Evolutionary conservation across 2,797 vertebrate genomes (phyloP).

Genomic region (Sebastes iracundus): DNA sequence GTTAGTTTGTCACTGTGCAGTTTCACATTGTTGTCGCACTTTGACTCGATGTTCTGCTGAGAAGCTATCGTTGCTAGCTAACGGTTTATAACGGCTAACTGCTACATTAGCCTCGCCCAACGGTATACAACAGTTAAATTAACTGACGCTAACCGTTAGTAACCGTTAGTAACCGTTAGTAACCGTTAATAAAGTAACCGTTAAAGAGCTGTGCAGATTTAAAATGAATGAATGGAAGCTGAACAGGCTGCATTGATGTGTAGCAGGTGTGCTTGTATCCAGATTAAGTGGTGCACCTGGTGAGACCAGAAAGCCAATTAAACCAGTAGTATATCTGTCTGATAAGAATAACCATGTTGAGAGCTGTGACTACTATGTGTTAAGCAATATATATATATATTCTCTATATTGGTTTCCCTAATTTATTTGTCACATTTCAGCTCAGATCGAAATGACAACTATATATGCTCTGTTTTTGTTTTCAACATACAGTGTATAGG

Average conservation of each 20-base stretch:
- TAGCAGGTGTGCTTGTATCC: conserved; percentile 16
- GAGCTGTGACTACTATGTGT: background rate
- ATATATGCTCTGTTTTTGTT: background rate
- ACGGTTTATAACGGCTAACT: conserved; percentile 38
- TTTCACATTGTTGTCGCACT: background rate
- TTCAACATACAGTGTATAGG: background rate
- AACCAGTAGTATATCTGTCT: background rate
- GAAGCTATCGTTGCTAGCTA: conserved; percentile 53
- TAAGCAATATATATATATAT: background rate
- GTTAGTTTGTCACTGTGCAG: background rate
- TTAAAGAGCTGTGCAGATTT: background rate
- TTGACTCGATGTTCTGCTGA: conserved; percentile 27
- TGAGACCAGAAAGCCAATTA: conserved; percentile 25
- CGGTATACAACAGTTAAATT: background rate
- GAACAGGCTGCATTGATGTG: background rate
- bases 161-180: background rate
- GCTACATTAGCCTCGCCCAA: background rate
- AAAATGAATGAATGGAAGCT: background rate
- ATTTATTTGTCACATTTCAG: background rate
- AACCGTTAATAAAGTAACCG: background rate
- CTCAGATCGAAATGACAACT: background rate
- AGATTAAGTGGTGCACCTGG: conserved; percentile 12
- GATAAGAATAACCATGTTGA: background rate
- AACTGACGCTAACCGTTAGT: background rate
- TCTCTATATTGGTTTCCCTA: background rate